These are phyloP conservation scores for Scaeva pyrastri DNA, from an alignment of 2,888 invertebrate species.

Conservation along the genomic window DNA sequence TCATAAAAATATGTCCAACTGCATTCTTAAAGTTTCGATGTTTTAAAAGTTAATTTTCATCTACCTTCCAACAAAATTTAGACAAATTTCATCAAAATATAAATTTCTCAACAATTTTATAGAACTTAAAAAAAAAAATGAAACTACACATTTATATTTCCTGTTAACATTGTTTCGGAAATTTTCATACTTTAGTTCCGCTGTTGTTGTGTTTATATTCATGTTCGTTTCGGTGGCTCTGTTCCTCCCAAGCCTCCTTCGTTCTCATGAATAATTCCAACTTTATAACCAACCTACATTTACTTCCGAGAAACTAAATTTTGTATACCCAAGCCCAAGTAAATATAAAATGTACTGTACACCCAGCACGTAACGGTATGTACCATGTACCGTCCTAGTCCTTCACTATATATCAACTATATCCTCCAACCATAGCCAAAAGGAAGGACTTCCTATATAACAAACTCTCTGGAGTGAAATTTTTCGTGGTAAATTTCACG, in stretches of 20 bases:
- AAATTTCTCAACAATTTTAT: too few relatives aligned
- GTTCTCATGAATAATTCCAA: constrained; percentile 48
- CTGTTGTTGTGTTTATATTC: background rate
- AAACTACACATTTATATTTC: too few relatives aligned
- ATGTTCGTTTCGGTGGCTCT: background rate
- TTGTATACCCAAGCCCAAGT: constrained; percentile 8
- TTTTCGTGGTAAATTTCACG: constrained; percentile 49
- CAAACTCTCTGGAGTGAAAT: constrained; percentile 32
- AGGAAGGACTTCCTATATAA: constrained; percentile 26
- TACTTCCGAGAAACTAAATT: background rate
- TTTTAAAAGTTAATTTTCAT: too few relatives aligned
- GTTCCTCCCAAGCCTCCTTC: background rate
- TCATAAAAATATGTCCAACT: too few relatives aligned
- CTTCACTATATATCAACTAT: background rate
- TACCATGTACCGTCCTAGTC: too few relatives aligned
- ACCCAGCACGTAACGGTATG: background rate
- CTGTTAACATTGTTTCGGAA: too few relatives aligned
- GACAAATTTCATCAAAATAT: too few relatives aligned
- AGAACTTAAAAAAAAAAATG: too few relatives aligned
- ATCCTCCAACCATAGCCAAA: background rate
- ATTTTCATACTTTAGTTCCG: background rate
- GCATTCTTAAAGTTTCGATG: too few relatives aligned
- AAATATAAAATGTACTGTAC: constrained; percentile 1
- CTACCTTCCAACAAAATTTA: too few relatives aligned
- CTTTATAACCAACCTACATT: background rate